phyloP scores from a whole-genome alignment of 2,797 vertebrate species.

The Sylvilagus floridanus region DNA sequence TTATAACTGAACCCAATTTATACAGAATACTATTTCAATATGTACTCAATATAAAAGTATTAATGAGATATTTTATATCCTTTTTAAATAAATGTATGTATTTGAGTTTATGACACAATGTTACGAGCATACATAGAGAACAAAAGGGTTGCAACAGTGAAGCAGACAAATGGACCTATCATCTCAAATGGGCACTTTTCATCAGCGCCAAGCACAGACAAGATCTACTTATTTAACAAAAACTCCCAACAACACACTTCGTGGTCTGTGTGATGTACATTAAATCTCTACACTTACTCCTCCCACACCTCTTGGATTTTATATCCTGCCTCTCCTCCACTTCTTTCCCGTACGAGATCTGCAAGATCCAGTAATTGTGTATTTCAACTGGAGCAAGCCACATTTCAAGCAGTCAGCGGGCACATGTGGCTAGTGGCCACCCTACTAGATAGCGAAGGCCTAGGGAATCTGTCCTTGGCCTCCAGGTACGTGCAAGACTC shows the following conservation, averaged over 20 bases:
- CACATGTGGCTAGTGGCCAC: not conserved
- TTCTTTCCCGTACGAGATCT: not conserved
- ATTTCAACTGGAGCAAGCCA: not conserved
- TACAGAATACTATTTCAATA: not conserved
- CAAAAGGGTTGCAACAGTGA: not conserved
- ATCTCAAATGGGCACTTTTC: not conserved
- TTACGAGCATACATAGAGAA: not conserved
- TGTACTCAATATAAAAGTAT: not conserved
- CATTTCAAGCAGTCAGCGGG: not conserved
- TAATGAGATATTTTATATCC: not conserved
- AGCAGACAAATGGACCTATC: too few relatives aligned
- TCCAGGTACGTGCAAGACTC: not conserved
- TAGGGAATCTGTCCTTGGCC: not conserved
- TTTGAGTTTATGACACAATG: not conserved
- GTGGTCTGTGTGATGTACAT: too few relatives aligned
- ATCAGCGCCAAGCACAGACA: not conserved
- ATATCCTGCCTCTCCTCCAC: not conserved
- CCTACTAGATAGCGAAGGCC: not conserved
- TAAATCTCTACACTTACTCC: not conserved
- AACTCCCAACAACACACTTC: not conserved
- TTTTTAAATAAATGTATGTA: not conserved
- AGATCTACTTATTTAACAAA: not conserved
- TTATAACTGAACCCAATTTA: not conserved
- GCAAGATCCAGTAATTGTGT: not conserved
- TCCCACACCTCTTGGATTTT: too few relatives aligned